Conservation (phyloP, 2,888 invertebrate genomes). For the Ctena decussata region DNA sequence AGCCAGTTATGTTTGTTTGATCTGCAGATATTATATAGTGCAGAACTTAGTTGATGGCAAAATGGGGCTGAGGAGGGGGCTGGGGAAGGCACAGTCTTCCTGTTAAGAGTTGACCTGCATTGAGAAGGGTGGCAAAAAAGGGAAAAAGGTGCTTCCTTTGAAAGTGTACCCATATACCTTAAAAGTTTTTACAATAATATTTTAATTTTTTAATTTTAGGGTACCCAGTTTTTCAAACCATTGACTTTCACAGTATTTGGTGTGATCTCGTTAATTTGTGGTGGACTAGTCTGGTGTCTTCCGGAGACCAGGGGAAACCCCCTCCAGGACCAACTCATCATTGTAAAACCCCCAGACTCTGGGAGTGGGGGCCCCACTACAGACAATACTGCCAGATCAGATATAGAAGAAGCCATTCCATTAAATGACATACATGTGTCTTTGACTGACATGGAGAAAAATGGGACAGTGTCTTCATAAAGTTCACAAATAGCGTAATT, state of each 20-base stretch:
- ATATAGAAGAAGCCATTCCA: background rate
- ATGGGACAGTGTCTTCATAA: background rate
- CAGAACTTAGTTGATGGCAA: no score
- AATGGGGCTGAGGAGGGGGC: no score
- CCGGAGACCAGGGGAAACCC: slow-evolving; percentile 81
- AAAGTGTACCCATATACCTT: no score
- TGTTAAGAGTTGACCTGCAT: no score
- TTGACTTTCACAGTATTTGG: slow-evolving; percentile 84
- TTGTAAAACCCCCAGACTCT: background rate
- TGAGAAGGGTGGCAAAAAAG: no score
- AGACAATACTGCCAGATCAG: background rate
- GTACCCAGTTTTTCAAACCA: slow-evolving; percentile 44
- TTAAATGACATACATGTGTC: background rate
- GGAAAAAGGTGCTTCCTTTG: no score
- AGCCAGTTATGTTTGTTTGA: no score
- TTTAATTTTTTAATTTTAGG: slow-evolving; percentile 35
- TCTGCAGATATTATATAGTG: no score
- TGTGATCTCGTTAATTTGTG: slow-evolving; percentile 75
- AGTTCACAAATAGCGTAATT: no score
- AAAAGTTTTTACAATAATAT: no score
- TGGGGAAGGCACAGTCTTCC: no score
- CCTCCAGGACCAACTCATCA: slow-evolving; percentile 67
- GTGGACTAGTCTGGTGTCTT: slow-evolving; percentile 74
- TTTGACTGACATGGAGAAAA: background rate
- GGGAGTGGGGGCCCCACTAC: background rate